phyloP scores from a whole-genome alignment of 1,140 invertebrate genomes.

The Aphaenogaster rudis region DNA sequence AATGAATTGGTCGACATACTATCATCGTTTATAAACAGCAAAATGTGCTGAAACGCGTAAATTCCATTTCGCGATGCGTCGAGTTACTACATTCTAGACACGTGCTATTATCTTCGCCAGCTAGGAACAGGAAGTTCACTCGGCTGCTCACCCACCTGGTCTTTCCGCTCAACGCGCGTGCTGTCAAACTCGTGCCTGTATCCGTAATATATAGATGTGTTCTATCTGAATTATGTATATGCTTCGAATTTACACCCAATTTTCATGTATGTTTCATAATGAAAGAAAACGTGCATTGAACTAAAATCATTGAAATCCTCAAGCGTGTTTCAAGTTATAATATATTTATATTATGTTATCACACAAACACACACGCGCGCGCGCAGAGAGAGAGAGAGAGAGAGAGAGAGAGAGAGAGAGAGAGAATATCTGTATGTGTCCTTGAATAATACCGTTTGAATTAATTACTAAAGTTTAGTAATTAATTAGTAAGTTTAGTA shows the following conservation, averaged over 20 bases:
- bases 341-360: background rate
- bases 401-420: no score
- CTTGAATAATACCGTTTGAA: no score
- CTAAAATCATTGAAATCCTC: background rate
- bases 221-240: slow-evolving; percentile 65
- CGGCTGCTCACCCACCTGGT: slow-evolving; percentile 86
- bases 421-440: no score
- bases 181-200: slow-evolving; percentile 62
- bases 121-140: slow-evolving; percentile 85
- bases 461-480: no score
- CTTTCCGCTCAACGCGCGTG: slow-evolving; percentile 74
- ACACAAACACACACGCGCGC: background rate
- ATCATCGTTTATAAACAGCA: slow-evolving; percentile 54
- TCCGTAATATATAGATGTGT: slow-evolving; percentile 47
- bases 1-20: background rate
- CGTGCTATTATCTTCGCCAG: slow-evolving; percentile 85
- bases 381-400: no score
- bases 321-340: background rate
- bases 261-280: background rate
- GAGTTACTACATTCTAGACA: slow-evolving; percentile 70
- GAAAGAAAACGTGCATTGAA: background rate
- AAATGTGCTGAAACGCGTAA: slow-evolving; percentile 46
- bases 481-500: no score
- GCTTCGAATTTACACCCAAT: slow-evolving; percentile 2
- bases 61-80: slow-evolving; percentile 36